Percentiles rank a stretch among this genome's conserved stretches.
These are phyloP conservation scores for Hipparchia semele DNA, from an alignment of 2,888 invertebrate genomes.

Conservation along the genomic window DNA sequence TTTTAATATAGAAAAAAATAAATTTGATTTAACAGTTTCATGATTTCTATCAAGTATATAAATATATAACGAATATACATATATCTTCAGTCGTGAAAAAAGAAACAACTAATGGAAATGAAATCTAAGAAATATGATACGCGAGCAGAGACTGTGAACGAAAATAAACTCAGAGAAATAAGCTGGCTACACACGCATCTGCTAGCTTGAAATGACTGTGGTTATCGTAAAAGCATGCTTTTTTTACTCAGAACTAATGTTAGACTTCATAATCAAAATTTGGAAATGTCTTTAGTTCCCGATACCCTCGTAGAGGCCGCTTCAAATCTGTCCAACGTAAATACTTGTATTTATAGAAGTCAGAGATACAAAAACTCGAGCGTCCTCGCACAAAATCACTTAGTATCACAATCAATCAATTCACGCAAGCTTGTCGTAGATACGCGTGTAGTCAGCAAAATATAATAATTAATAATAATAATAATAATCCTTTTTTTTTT, in stretches of 20 bases:
- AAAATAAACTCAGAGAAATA: slow-evolving; percentile 51
- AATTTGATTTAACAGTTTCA: slow-evolving; percentile 72
- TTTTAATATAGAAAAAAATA: slow-evolving; percentile 77
- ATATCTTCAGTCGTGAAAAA: slow-evolving; percentile 53
- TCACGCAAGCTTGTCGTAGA: too few relatives aligned
- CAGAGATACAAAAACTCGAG: too few relatives aligned
- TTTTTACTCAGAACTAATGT: too few relatives aligned
- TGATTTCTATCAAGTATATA: slow-evolving; percentile 67
- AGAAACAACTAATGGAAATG: slow-evolving; percentile 47
- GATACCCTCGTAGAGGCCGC: too few relatives aligned
- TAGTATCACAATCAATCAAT: too few relatives aligned
- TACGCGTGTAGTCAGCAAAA: too few relatives aligned
- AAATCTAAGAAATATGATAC: slow-evolving; percentile 67
- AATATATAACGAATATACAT: slow-evolving; percentile 69
- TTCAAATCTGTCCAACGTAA: too few relatives aligned
- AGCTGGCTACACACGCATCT: background rate
- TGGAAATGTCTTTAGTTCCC: too few relatives aligned
- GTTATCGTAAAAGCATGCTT: background rate
- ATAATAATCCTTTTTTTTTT: background rate
- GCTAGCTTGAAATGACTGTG: background rate
- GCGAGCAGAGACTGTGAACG: slow-evolving; percentile 49
- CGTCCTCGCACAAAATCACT: too few relatives aligned
- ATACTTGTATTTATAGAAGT: too few relatives aligned
- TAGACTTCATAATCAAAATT: too few relatives aligned
- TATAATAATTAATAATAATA: slow-evolving; percentile 1